These are phyloP conservation scores for Pseudotriccus pelzelni DNA, from an alignment of 2,797 vertebrate genomes.

Conservation along the genomic window DNA sequence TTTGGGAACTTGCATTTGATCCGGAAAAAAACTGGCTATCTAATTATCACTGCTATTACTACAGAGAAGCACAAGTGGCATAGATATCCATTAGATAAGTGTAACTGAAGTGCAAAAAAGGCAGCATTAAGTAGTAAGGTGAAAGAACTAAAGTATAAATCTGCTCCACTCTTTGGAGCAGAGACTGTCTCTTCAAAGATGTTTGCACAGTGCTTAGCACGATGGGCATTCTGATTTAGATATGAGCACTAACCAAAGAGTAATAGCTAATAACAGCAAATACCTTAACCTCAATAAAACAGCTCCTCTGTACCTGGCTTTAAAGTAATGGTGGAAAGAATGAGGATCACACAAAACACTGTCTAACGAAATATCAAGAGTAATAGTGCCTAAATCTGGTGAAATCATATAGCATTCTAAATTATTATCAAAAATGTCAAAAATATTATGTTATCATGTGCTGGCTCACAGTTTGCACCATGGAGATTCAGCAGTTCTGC, in stretches of 20 bases:
- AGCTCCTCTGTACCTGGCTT: neutral
- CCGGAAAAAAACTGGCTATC: neutral
- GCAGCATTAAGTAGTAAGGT: neutral
- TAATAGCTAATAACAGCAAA: neutral
- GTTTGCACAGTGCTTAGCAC: neutral
- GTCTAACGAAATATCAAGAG: neutral
- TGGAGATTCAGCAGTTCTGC: neutral
- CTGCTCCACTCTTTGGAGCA: neutral
- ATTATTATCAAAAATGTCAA: neutral
- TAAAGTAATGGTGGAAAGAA: neutral
- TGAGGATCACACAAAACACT: neutral
- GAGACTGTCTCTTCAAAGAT: neutral
- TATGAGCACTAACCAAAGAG: neutral
- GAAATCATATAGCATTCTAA: neutral
- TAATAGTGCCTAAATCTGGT: neutral
- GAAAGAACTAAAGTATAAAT: neutral
- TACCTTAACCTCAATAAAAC: neutral
- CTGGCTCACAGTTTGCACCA: neutral
- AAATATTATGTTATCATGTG: neutral
- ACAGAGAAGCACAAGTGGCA: neutral
- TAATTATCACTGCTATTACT: neutral
- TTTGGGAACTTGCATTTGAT: neutral
- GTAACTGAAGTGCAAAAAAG: neutral
- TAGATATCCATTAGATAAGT: neutral
- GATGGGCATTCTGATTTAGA: neutral